Evolutionary conservation across 2,888 invertebrate species (phyloP).

Genomic region (Dione vanillae): DNA sequence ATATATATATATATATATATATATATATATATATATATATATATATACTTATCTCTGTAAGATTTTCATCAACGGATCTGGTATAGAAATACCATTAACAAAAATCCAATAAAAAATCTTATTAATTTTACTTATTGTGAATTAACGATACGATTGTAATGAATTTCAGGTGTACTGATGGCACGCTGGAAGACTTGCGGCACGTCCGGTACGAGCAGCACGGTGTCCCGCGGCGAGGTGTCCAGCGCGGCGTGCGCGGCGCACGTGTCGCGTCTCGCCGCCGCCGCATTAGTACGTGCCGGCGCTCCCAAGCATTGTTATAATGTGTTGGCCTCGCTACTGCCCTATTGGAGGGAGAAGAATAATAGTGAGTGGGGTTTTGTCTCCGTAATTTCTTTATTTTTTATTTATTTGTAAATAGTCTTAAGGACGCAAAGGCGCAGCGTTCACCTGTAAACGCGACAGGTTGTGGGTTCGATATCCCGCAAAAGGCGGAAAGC

Average conservation of each 20-base stretch:
- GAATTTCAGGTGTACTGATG: constrained; percentile 87
- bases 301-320: constrained; percentile 75
- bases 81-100: no score
- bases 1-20: no score
- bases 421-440: no score
- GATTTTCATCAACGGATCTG: no score
- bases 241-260: constrained; percentile 69
- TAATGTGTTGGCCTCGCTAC: constrained; percentile 66
- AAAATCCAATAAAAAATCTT: no score
- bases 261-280: constrained; percentile 76
- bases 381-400: no score
- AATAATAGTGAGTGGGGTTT: constrained; percentile 50
- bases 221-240: constrained; percentile 52
- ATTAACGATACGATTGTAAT: background rate
- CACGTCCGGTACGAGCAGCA: constrained; percentile 46
- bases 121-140: no score
- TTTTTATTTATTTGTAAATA: no score
- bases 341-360: constrained; percentile 90
- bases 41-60: no score
- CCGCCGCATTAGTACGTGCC: constrained; percentile 71
- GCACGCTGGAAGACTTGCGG: constrained; percentile 86
- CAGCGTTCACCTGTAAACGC: background rate
- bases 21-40: no score
- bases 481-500: no score
- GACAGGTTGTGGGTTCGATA: background rate